Percentiles rank a stretch among this genome's conserved stretches.
phyloP scores from a whole-genome alignment of 2,888 invertebrate genomes.

The Chaitophorus viminalis region DNA sequence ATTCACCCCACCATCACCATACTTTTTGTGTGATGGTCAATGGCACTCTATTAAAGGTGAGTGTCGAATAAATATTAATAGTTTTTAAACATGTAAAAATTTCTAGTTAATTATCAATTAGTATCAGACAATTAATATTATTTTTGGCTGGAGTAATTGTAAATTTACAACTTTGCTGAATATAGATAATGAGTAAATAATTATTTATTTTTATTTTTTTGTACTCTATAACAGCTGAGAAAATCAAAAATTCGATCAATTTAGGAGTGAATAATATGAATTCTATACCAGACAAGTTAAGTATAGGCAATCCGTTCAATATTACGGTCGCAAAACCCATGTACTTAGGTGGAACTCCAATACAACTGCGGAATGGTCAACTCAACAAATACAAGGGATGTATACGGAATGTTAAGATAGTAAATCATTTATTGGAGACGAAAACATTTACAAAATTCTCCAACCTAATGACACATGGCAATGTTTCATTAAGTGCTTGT shows the following conservation, averaged over 20 bases:
- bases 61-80: neutral
- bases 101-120: neutral
- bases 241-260: conserved; percentile 89
- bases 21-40: conserved; percentile 88
- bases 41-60: conserved; percentile 90
- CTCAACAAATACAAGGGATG: conserved; percentile 82
- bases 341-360: conserved; percentile 89
- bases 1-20: conserved; percentile 75
- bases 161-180: neutral
- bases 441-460: conserved; percentile 70
- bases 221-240: conserved; percentile 73
- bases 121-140: neutral
- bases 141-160: neutral
- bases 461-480: conserved; percentile 75
- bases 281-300: conserved; percentile 68
- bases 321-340: conserved; percentile 74
- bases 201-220: neutral
- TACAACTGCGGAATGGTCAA: conserved; percentile 72
- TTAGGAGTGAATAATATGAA: conserved; percentile 78
- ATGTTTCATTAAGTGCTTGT: conserved; percentile 82
- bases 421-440: conserved; percentile 66
- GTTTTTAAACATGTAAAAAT: neutral
- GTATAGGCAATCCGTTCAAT: conserved; percentile 78
- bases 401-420: conserved; percentile 77
- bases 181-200: neutral